A percentile compares a stretch with the other conserved stretches of the same genome.
Conservation (phyloP, 2,888 invertebrate species). For the Mechanitis messenoides region DNA sequence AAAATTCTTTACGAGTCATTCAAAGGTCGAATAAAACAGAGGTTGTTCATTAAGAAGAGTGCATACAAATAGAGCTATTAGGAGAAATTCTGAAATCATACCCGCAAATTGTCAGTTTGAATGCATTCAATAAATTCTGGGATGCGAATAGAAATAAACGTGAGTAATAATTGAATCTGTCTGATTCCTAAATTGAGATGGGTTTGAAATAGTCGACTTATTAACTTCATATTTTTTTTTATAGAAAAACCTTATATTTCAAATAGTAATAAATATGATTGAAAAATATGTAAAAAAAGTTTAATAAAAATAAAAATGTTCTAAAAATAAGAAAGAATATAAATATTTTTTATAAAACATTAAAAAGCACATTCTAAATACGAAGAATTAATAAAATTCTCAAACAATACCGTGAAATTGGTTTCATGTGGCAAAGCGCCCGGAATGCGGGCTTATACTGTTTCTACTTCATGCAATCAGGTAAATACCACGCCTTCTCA, state of each 20-base stretch:
- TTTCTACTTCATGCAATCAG: constrained; percentile 35
- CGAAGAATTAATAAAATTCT: constrained; percentile 14
- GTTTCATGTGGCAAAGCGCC: constrained; percentile 65
- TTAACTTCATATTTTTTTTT: background rate
- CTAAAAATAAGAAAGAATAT: too few relatives aligned
- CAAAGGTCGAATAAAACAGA: too few relatives aligned
- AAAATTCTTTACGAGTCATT: too few relatives aligned
- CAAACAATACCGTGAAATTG: constrained; percentile 20
- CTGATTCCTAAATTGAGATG: background rate
- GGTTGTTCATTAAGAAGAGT: background rate
- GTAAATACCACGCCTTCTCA: constrained; percentile 30
- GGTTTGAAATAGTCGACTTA: background rate
- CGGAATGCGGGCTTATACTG: constrained; percentile 42
- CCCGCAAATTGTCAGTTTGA: constrained; percentile 4
- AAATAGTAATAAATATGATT: background rate
- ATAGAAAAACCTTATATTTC: too few relatives aligned
- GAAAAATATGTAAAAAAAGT: background rate
- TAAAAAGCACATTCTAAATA: constrained; percentile 9
- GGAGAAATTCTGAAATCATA: constrained; percentile 1
- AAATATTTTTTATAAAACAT: background rate
- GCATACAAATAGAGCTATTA: background rate
- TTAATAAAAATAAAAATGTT: too few relatives aligned
- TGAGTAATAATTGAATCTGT: background rate
- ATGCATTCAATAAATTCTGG: background rate
- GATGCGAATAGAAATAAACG: background rate